Percentiles rank a stretch among this genome's conserved stretches.
phyloP scores from a whole-genome alignment of 2,113 vertebrate species.

The Nothoprocta perdicaria region DNA sequence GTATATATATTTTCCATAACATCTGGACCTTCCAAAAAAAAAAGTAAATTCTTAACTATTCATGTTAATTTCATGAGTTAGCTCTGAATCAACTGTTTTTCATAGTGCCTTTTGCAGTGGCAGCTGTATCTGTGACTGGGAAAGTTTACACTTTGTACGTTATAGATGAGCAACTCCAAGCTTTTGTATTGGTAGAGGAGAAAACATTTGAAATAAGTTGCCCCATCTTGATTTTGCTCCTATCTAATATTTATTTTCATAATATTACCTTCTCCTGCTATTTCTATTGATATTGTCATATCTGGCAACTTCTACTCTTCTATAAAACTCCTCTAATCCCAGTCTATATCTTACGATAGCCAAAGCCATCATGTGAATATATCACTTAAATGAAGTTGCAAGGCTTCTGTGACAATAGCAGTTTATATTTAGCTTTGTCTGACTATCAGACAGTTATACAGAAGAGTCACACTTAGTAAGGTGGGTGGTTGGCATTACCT shows the following conservation, averaged over 20 bases:
- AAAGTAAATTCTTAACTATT: background rate
- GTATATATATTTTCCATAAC: background rate
- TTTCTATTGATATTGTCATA: constrained; percentile 27
- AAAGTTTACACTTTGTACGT: background rate
- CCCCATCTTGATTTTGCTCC: background rate
- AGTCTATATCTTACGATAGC: background rate
- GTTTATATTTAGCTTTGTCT: background rate
- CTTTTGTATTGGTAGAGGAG: constrained; percentile 9
- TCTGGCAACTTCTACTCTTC: background rate
- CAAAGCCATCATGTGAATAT: background rate
- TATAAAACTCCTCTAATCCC: background rate
- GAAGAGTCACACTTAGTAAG: background rate
- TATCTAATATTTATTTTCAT: constrained; percentile 43
- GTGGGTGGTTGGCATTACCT: background rate
- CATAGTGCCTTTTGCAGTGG: background rate
- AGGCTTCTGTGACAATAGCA: background rate
- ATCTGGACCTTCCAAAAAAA: background rate
- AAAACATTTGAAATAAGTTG: constrained; percentile 20
- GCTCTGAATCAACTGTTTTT: background rate
- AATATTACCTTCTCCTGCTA: background rate
- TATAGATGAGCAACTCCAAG: background rate
- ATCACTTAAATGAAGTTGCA: background rate
- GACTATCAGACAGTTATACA: background rate
- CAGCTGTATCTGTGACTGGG: background rate
- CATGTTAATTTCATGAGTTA: constrained; percentile 6